These are phyloP conservation scores for Mnemiopsis leidyi DNA, from an alignment of 37 sponge, comb jelly and placozoan species.

Conservation along the genomic window DNA sequence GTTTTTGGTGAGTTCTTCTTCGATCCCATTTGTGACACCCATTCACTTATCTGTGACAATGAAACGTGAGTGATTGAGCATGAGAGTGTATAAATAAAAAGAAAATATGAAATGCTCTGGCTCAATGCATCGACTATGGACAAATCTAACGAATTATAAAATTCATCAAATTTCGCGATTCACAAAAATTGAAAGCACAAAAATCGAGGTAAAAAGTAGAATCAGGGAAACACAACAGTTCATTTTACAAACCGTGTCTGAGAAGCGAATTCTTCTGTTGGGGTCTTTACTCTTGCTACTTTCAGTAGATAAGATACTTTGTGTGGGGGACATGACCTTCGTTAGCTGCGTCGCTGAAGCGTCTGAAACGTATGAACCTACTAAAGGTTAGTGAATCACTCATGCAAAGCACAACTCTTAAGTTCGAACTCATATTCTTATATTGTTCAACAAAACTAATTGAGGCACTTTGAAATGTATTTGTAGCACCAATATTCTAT, in stretches of 20 bases:
- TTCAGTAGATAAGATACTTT: constrained; percentile 30
- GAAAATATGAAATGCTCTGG: too few species aligned
- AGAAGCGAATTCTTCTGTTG: constrained; percentile 9
- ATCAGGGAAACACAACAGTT: too few species aligned
- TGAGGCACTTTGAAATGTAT: too few species aligned
- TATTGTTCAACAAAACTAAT: too few species aligned
- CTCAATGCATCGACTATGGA: too few species aligned
- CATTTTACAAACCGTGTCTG: constrained; percentile 19
- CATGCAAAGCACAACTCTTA: too few species aligned
- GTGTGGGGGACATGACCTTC: background rate
- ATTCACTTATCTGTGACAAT: background rate
- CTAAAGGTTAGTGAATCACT: background rate
- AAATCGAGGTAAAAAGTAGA: background rate
- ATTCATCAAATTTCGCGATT: too few species aligned
- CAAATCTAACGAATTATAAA: too few species aligned
- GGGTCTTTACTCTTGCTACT: constrained; percentile 52
- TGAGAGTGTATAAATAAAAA: background rate
- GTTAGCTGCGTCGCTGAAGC: background rate
- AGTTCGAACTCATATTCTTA: too few species aligned
- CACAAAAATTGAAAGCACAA: background rate
- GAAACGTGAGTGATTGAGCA: background rate
- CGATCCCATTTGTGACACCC: background rate
- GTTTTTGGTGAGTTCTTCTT: background rate
- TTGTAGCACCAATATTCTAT: too few species aligned
- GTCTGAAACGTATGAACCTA: constrained; percentile 50